Conservation (phyloP, 1,140 invertebrate genomes). For the Leptopilina clavipes region DNA sequence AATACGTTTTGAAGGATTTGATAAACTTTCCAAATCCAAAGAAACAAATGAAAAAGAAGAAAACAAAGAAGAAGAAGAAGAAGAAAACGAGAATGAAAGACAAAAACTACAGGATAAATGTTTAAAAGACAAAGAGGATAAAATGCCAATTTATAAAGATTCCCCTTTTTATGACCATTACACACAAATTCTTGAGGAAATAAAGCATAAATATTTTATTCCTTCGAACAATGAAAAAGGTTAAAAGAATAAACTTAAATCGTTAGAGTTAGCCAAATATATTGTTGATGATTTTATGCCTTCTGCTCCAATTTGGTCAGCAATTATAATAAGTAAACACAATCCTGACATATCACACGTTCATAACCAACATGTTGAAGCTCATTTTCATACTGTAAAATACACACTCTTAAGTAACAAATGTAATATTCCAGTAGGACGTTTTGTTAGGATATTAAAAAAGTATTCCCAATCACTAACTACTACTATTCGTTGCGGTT, state of each 20-base stretch:
- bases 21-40: background rate
- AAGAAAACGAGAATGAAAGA: background rate
- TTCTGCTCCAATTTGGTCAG: conserved; percentile 42
- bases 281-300: conserved; percentile 43
- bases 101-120: background rate
- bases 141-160: background rate
- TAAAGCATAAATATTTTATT: background rate
- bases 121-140: background rate
- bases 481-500: background rate
- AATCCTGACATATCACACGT: conserved; percentile 37
- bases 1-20: background rate
- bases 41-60: background rate
- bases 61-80: background rate
- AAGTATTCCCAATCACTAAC: background rate
- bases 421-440: conserved; percentile 18
- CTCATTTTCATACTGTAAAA: conserved; percentile 42
- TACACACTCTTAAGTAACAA: background rate
- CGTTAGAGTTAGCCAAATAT: background rate
- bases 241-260: background rate
- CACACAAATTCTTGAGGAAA: background rate
- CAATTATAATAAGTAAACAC: conserved; percentile 8
- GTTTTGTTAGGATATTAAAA: background rate
- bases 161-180: background rate
- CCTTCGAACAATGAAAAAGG: too few species aligned
- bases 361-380: conserved; percentile 43